A percentile compares a stretch with the other conserved stretches of the same genome.
phyloP scores from a whole-genome alignment of 1,140 invertebrate species.

The Heterodera schachtii region DNA sequence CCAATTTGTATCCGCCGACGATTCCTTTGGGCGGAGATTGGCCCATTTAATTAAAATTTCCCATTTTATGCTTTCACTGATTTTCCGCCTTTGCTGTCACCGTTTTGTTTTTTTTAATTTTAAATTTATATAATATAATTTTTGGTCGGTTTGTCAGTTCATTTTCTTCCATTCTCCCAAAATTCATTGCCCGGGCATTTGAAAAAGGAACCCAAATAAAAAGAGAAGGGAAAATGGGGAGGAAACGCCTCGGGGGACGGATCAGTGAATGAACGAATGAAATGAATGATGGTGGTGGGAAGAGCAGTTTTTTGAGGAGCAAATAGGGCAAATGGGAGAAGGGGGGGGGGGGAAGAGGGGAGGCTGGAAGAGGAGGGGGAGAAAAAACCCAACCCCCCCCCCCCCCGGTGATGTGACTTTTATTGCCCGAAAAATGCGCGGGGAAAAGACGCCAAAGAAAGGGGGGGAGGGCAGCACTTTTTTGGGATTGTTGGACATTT shows the following conservation, averaged over 20 bases:
- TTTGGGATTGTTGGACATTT: neutral
- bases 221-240: neutral
- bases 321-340: neutral
- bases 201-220: neutral
- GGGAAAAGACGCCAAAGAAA: neutral
- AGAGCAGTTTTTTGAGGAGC: neutral
- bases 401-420: neutral
- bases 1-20: neutral
- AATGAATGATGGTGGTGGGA: neutral
- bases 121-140: neutral
- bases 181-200: neutral
- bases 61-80: neutral
- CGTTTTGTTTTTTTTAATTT: neutral
- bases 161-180: neutral
- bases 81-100: neutral
- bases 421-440: constrained; percentile 2
- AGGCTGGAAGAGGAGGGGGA: neutral
- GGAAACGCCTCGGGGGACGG: neutral
- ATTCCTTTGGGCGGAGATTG: neutral
- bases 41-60: neutral
- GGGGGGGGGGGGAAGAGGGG: too few species aligned
- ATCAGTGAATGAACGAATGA: neutral
- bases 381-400: too few species aligned
- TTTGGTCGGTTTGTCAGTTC: neutral
- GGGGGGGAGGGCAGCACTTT: neutral